These are phyloP conservation scores for Lithosia quadra DNA, from an alignment of 2,888 invertebrate genomes.

Conservation along the genomic window DNA sequence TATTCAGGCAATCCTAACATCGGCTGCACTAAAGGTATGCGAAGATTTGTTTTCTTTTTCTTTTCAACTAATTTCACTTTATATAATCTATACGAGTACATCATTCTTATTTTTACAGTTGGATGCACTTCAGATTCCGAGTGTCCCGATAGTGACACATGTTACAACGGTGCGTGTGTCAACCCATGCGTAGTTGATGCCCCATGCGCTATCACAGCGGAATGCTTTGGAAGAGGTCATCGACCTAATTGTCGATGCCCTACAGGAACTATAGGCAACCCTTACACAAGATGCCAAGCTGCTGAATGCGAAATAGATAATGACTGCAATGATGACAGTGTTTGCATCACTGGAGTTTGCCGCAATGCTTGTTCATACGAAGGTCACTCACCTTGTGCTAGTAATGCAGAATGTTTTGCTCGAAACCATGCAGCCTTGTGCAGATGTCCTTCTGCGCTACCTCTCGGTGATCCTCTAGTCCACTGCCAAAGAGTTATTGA, in stretches of 20 bases:
- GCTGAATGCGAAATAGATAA: conserved; percentile 92
- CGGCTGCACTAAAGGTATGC: conserved; percentile 91
- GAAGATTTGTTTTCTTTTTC: neutral
- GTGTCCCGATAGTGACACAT: conserved; percentile 93
- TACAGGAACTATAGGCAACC: conserved; percentile 92
- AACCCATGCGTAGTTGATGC: conserved; percentile 93
- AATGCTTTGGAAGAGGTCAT: conserved; percentile 94
- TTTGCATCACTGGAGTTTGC: conserved; percentile 91
- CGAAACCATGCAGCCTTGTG: conserved; percentile 94
- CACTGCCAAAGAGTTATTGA: conserved; percentile 88
- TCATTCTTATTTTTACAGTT: conserved; percentile 83
- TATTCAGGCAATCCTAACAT: conserved; percentile 95
- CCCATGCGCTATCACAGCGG: conserved; percentile 94
- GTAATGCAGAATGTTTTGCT: conserved; percentile 93
- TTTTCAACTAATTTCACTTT: neutral
- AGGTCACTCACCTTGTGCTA: conserved; percentile 91
- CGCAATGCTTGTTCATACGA: conserved; percentile 91
- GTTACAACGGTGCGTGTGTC: conserved; percentile 93
- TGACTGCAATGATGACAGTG: conserved; percentile 92
- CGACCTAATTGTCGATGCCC: conserved; percentile 93
- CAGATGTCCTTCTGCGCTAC: conserved; percentile 92
- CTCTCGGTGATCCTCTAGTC: conserved; percentile 92
- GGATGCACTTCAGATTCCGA: conserved; percentile 94
- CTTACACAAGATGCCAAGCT: conserved; percentile 91
- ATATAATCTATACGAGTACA: conserved; percentile 7